phyloP scores from a whole-genome alignment of 2,797 vertebrate genomes.

The Borostomias antarcticus region DNA sequence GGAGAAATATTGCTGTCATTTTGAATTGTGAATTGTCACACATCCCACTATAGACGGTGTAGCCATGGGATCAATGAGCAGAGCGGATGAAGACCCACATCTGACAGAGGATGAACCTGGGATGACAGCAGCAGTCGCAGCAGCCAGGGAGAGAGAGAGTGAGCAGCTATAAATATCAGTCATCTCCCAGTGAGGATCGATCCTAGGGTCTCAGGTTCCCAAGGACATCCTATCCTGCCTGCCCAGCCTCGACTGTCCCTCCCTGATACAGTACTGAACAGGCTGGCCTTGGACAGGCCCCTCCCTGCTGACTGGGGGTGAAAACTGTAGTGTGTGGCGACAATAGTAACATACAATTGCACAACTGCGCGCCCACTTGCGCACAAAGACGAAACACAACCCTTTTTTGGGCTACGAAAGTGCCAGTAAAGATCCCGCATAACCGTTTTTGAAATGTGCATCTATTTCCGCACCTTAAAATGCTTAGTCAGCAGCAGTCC shows the following conservation, averaged over 20 bases:
- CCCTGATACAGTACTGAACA: constrained; percentile 23
- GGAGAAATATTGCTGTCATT: too few relatives aligned
- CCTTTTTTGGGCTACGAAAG: not conserved
- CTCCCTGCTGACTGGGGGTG: constrained; percentile 6
- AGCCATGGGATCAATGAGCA: not conserved
- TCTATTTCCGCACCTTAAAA: not conserved
- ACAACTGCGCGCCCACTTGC: too few relatives aligned
- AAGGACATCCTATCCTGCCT: constrained; percentile 53
- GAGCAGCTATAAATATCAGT: constrained; percentile 54
- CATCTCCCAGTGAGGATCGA: constrained; percentile 41
- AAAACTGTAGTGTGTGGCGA: constrained; percentile 1
- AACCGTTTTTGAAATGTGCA: not conserved
- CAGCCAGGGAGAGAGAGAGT: constrained; percentile 25
- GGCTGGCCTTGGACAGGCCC: constrained; percentile 27
- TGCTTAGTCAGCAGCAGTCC: not conserved
- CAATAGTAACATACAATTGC: too few relatives aligned
- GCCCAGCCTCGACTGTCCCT: constrained; percentile 27
- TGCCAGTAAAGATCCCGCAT: not conserved
- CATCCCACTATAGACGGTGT: too few relatives aligned
- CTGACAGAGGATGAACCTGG: constrained; percentile 23
- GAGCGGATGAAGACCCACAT: not conserved
- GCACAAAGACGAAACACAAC: too few relatives aligned
- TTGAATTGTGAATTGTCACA: too few relatives aligned
- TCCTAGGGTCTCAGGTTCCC: constrained; percentile 47
- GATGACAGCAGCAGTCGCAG: constrained; percentile 23